phyloP scores from a whole-genome alignment of 2,888 invertebrate genomes.

The Drosophila paucipuncta region DNA sequence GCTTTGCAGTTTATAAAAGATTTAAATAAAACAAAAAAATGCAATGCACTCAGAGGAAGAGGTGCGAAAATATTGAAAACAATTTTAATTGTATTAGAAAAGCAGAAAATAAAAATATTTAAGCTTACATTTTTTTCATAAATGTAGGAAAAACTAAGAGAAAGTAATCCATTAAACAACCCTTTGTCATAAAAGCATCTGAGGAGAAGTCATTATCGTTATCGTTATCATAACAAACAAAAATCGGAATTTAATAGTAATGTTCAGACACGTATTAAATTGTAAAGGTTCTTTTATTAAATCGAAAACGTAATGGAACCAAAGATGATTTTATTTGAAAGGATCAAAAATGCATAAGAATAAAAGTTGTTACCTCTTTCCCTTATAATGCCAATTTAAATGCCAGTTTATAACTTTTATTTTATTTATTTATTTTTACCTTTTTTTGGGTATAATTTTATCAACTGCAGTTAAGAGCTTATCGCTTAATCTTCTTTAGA shows the following conservation, averaged over 20 bases:
- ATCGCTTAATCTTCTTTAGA: constrained; percentile 34
- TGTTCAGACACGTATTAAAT: not conserved
- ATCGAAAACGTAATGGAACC: not conserved
- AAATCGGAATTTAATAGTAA: no score
- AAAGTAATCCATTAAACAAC: not conserved
- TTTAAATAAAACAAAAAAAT: constrained; percentile 70
- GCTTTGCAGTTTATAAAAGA: constrained; percentile 71
- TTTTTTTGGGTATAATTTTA: not conserved
- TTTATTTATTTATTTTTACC: not conserved
- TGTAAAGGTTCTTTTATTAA: not conserved
- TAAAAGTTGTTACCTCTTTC: not conserved
- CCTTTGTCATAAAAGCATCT: not conserved
- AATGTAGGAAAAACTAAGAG: not conserved
- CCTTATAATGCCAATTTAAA: not conserved
- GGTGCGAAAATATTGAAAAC: constrained; percentile 40
- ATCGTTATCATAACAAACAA: constrained; percentile 2
- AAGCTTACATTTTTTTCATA: constrained; percentile 10
- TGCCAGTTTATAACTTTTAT: constrained; percentile 1
- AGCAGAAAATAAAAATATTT: not conserved
- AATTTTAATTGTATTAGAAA: constrained; percentile 37
- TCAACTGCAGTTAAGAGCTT: constrained; percentile 4
- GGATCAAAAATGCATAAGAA: not conserved
- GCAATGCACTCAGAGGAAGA: constrained; percentile 58
- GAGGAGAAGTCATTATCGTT: not conserved
- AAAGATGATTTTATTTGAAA: not conserved